phyloP scores from a whole-genome alignment of 2,797 vertebrate genomes.

The Acrocephalus scirpaceus region DNA sequence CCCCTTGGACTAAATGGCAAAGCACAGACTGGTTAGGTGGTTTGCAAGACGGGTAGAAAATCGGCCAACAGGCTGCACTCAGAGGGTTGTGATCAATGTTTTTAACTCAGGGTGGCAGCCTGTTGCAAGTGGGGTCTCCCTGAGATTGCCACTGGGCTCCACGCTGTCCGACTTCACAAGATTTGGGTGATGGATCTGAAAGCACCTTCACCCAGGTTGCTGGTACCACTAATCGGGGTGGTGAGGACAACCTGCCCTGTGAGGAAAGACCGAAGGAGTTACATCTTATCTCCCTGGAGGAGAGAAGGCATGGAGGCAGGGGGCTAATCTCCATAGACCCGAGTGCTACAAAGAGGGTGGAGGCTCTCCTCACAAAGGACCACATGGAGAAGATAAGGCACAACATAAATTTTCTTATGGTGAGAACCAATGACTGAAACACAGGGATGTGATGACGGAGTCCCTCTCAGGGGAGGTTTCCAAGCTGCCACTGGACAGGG shows the following conservation, averaged over 20 bases:
- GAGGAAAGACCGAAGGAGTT: background rate
- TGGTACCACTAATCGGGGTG: background rate
- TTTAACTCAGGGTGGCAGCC: background rate
- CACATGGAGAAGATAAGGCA: background rate
- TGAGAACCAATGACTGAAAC: background rate
- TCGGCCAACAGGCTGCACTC: background rate
- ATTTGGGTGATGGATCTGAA: background rate
- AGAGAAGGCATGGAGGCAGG: background rate
- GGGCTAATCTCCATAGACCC: background rate
- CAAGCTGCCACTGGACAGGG: background rate
- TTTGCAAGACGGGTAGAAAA: background rate
- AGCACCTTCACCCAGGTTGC: background rate
- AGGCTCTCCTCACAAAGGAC: background rate
- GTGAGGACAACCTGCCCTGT: background rate
- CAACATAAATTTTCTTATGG: background rate
- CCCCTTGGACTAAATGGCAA: background rate
- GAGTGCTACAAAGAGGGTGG: background rate
- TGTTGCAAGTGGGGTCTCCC: background rate
- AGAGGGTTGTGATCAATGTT: background rate
- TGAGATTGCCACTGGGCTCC: background rate
- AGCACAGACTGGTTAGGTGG: background rate
- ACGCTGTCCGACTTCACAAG: background rate
- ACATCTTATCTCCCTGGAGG: background rate
- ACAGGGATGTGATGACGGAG: fast-evolving
- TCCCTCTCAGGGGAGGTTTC: background rate